phyloP scores from a whole-genome alignment of 2,797 vertebrate species.

The Lepilemur ruficaudatus region DNA sequence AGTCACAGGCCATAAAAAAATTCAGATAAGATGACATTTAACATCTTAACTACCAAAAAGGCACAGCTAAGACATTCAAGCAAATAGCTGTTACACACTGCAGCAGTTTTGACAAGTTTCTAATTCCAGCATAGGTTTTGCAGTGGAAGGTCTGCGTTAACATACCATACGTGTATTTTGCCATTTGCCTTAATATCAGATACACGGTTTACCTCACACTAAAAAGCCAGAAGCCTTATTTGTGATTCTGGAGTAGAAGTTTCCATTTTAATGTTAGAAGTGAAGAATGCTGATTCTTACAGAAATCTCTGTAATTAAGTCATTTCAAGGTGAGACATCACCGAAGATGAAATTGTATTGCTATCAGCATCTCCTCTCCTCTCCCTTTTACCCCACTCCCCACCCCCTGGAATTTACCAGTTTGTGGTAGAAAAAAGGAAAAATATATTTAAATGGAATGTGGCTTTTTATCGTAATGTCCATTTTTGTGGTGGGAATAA shows the following conservation, averaged over 20 bases:
- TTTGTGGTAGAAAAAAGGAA: background rate
- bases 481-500: background rate
- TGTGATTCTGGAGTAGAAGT: background rate
- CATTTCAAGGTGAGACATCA: background rate
- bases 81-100: background rate
- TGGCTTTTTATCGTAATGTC: background rate
- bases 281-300: conserved; percentile 46
- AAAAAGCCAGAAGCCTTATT: conserved; percentile 54
- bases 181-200: conserved; percentile 81
- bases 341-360: background rate
- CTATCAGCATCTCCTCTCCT: background rate
- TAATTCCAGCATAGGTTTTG: background rate
- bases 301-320: conserved; percentile 57
- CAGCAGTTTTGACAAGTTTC: background rate
- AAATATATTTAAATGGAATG: background rate
- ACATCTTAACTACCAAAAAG: background rate
- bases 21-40: background rate
- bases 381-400: background rate
- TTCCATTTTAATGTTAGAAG: conserved; percentile 24
- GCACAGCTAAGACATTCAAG: background rate
- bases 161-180: background rate
- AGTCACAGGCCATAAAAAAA: background rate
- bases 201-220: conserved; percentile 74
- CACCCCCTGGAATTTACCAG: background rate
- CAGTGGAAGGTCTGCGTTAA: background rate